Evolutionary conservation across 1,140 invertebrate genomes (phyloP).

Genomic region (Neodiprion fabricii): DNA sequence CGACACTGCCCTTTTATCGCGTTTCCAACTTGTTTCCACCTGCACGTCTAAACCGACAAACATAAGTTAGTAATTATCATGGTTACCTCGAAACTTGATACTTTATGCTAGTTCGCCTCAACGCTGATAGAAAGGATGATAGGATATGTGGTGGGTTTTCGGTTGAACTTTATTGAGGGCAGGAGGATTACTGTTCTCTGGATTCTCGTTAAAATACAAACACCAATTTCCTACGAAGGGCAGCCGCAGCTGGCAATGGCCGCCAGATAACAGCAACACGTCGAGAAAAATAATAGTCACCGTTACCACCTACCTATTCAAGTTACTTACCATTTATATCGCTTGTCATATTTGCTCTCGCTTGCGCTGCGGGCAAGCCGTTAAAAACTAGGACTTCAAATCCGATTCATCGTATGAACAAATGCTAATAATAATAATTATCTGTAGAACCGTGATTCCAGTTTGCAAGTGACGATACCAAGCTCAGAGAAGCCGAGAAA

Average conservation of each 20-base stretch:
- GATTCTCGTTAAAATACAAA: background rate
- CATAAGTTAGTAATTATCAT: background rate
- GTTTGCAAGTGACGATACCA: background rate
- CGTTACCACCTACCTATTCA: background rate
- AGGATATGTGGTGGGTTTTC: background rate
- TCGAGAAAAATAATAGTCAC: background rate
- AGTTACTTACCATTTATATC: conserved; percentile 1
- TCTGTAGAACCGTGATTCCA: background rate
- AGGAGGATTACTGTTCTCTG: background rate
- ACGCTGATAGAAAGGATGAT: background rate
- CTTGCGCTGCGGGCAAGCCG: no score
- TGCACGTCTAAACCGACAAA: background rate
- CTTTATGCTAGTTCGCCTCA: background rate
- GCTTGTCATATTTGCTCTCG: background rate
- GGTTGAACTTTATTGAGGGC: background rate
- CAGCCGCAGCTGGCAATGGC: background rate
- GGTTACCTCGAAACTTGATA: background rate
- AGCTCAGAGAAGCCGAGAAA: background rate
- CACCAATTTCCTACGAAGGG: background rate
- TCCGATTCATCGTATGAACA: background rate
- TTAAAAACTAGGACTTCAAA: background rate
- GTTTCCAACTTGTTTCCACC: background rate
- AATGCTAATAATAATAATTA: background rate
- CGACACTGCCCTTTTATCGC: background rate
- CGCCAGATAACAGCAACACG: conserved; percentile 1